Evolutionary conservation across 2,888 invertebrate species (phyloP).

Genomic region (Coleophora deauratella): DNA sequence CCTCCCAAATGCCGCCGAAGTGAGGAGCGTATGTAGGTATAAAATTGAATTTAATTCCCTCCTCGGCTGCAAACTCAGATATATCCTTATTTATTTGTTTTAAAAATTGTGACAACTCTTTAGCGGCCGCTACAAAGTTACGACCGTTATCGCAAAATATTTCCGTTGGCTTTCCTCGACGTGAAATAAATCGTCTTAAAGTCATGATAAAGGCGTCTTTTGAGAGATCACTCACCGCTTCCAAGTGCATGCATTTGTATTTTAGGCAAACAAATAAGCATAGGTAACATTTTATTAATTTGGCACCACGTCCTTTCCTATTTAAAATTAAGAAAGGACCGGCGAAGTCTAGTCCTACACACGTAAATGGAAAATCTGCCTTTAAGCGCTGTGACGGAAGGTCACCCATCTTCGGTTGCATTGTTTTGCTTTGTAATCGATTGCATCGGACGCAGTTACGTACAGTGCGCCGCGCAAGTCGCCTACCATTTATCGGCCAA

Average conservation of each 20-base stretch:
- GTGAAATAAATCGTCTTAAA: background rate
- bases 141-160: background rate
- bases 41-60: background rate
- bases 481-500: background rate
- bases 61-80: background rate
- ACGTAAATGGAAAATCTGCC: conserved; percentile 3
- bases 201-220: conserved; percentile 1
- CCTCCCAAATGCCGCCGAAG: conserved; percentile 5
- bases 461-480: background rate
- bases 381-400: conserved; percentile 1
- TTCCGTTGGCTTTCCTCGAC: background rate
- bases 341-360: conserved; percentile 4
- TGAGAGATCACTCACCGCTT: conserved; percentile 2
- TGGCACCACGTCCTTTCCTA: conserved; percentile 2
- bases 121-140: background rate
- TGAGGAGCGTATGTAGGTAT: conserved; percentile 5
- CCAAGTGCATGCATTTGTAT: conserved; percentile 6
- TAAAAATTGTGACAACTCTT: background rate
- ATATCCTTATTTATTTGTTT: background rate
- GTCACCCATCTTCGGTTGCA: background rate
- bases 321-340: conserved; percentile 4
- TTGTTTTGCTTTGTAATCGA: background rate
- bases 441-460: background rate
- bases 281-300: conserved; percentile 5
- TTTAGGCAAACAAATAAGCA: conserved; percentile 1